Percentiles rank a stretch among this genome's conserved stretches.
Evolutionary conservation across 2,797 vertebrate species (phyloP).

Genomic region (Brachyalestes nurse): DNA sequence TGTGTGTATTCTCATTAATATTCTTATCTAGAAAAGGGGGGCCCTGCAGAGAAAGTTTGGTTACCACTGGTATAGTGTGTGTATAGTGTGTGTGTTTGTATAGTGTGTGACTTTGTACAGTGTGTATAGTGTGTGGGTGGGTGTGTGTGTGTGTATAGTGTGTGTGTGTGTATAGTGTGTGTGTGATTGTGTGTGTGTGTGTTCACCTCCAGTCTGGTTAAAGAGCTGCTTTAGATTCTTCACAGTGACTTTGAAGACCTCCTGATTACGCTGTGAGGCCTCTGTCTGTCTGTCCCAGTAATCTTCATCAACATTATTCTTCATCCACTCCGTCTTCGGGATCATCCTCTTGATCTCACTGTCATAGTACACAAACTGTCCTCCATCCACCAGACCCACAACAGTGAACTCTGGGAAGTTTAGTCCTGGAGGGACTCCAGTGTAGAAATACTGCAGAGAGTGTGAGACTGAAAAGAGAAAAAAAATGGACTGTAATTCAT

Average conservation of each 20-base stretch:
- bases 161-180: no score
- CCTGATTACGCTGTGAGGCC: fast-evolving
- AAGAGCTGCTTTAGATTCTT: background rate
- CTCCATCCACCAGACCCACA: background rate
- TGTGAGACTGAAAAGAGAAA: background rate
- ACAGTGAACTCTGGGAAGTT: background rate
- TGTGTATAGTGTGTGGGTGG: no score
- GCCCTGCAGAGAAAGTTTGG: no score
- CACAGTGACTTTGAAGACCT: background rate
- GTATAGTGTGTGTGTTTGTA: no score
- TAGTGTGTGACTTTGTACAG: no score
- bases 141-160: no score
- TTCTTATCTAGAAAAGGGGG: no score
- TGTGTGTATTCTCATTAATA: no score
- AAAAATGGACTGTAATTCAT: no score
- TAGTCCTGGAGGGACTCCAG: background rate
- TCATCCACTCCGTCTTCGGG: constrained; percentile 35
- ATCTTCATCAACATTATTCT: no score
- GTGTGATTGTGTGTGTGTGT: no score
- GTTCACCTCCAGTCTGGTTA: constrained; percentile 46
- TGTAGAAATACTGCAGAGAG: background rate
- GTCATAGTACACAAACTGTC: constrained; percentile 38
- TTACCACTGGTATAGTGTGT: no score
- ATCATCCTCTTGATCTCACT: constrained; percentile 16
- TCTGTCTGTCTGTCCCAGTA: constrained; percentile 16